phyloP scores from a whole-genome alignment of 2,113 vertebrate species.

The Monopterus albus region DNA sequence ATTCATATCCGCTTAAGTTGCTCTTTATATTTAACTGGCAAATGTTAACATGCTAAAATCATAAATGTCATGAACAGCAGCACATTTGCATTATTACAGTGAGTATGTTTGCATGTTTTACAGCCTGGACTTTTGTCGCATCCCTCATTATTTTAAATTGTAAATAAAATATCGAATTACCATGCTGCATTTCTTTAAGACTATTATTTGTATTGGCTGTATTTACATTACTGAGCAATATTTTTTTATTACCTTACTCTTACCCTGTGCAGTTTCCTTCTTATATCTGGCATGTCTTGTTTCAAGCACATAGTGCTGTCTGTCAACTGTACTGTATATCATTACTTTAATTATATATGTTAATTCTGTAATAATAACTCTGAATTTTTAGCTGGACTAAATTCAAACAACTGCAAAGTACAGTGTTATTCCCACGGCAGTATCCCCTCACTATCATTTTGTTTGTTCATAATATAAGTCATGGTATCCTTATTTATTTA shows the following conservation, averaged over 20 bases:
- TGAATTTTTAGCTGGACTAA: constrained; percentile 32
- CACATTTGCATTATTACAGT: no score
- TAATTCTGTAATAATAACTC: not conserved
- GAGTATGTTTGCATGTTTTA: no score
- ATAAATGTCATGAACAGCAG: no score
- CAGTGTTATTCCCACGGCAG: no score
- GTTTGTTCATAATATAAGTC: constrained; percentile 17
- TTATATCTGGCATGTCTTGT: not conserved
- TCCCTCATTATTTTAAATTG: not conserved
- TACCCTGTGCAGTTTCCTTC: not conserved
- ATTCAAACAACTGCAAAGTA: constrained; percentile 23
- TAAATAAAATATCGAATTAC: not conserved
- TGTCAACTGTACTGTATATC: not conserved
- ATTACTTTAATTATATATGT: no score
- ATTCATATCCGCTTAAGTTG: no score
- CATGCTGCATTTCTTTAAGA: not conserved
- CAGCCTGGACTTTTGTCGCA: no score
- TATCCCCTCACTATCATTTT: constrained; percentile 18
- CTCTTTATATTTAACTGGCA: no score
- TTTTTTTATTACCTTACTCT: not conserved
- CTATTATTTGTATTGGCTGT: not conserved
- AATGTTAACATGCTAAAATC: no score
- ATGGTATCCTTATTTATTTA: no score
- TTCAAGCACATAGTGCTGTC: not conserved
- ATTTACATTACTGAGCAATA: not conserved